These are phyloP conservation scores for Hypsibius dujardini DNA, from an alignment of 1,140 invertebrate genomes.

Conservation along the genomic window DNA sequence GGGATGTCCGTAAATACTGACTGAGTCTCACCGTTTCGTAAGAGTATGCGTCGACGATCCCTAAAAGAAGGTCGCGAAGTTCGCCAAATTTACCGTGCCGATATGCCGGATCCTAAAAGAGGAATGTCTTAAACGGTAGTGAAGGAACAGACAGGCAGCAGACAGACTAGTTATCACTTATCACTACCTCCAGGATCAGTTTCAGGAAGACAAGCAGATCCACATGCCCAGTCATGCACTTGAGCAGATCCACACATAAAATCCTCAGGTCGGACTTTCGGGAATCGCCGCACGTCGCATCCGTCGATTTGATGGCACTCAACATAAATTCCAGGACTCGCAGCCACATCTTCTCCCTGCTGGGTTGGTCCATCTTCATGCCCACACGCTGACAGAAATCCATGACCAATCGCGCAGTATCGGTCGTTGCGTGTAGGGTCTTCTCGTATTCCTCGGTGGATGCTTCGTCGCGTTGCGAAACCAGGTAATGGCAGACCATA, in stretches of 20 bases:
- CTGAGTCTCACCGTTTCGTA: neutral
- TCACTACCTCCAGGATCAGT: constrained; percentile 34
- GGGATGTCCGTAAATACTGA: neutral
- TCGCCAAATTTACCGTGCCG: constrained; percentile 1
- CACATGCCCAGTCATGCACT: constrained; percentile 43
- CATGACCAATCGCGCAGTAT: constrained; percentile 16
- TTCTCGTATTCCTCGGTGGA: neutral
- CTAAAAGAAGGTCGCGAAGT: neutral
- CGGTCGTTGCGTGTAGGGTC: constrained; percentile 11
- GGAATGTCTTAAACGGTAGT: neutral
- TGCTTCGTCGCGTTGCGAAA: constrained; percentile 17
- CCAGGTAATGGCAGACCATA: constrained; percentile 25
- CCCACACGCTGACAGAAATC: constrained; percentile 20
- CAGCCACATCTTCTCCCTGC: neutral
- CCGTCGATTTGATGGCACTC: constrained; percentile 24
- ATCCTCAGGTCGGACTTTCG: constrained; percentile 32
- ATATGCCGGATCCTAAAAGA: constrained; percentile 2
- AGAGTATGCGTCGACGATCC: constrained; percentile 1
- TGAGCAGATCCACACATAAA: constrained; percentile 39
- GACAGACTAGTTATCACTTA: too few relatives aligned
- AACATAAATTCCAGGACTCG: constrained; percentile 23
- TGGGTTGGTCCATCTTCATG: constrained; percentile 10
- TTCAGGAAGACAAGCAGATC: constrained; percentile 40
- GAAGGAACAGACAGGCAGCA: neutral
- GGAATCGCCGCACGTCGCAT: neutral